These are phyloP conservation scores for Pegea sp. DNA, from an alignment of 23 tunicate species.

Conservation along the genomic window DNA sequence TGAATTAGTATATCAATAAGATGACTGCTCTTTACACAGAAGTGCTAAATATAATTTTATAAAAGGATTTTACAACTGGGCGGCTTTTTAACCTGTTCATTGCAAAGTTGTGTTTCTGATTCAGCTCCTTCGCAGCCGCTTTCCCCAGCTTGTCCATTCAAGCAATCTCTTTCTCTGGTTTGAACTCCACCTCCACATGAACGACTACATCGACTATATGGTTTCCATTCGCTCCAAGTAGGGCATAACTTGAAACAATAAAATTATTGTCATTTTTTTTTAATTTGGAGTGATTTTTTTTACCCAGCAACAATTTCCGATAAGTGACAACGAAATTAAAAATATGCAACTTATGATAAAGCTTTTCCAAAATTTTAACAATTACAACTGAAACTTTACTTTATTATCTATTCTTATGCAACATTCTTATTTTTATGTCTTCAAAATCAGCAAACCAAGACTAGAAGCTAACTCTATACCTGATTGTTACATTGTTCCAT, in stretches of 20 bases:
- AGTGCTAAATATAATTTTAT: neutral
- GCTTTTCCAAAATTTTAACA: too few relatives aligned
- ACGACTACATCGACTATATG: slow-evolving; percentile 11
- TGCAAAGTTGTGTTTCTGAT: neutral
- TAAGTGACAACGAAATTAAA: too few relatives aligned
- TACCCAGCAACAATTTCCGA: too few relatives aligned
- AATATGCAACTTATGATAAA: too few relatives aligned
- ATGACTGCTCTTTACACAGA: too few relatives aligned
- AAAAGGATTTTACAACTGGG: neutral
- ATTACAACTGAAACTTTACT: too few relatives aligned
- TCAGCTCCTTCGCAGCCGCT: slow-evolving; percentile 21
- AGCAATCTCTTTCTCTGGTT: slow-evolving; percentile 13
- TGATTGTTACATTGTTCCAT: neutral
- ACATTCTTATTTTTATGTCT: too few relatives aligned
- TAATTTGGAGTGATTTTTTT: too few relatives aligned
- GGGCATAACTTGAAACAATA: slow-evolving; percentile 28
- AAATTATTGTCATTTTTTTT: too few relatives aligned
- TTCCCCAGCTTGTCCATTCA: slow-evolving; percentile 18
- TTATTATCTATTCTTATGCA: too few relatives aligned
- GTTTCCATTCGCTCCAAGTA: slow-evolving; percentile 20
- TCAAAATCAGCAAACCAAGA: too few relatives aligned
- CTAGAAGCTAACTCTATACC: too few relatives aligned
- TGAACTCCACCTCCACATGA: slow-evolving; percentile 34
- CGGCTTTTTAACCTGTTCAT: neutral
- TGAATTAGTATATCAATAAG: neutral